Evolutionary conservation across 2,888 invertebrate genomes (phyloP).

Genomic region (Lycaena phlaeas): DNA sequence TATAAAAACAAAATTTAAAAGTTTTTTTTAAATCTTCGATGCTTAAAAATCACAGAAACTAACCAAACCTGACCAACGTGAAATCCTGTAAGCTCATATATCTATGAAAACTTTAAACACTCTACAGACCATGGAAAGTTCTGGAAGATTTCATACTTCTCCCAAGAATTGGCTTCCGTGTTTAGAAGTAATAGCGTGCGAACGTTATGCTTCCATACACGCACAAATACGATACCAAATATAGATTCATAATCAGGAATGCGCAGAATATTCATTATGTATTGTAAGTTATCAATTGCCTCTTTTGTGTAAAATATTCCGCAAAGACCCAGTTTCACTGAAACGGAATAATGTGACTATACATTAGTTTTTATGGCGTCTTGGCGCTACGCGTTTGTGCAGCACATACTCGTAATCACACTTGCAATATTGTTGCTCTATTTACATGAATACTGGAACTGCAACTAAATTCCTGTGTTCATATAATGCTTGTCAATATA

Average conservation of each 20-base stretch:
- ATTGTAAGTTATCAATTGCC: constrained; percentile 14
- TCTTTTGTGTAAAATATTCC: constrained; percentile 7
- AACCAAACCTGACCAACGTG: too few species aligned
- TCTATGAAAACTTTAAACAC: too few species aligned
- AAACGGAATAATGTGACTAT: constrained; percentile 15
- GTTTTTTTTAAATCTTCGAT: too few species aligned
- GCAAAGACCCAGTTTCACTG: constrained; percentile 14
- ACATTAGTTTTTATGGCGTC: constrained; percentile 12
- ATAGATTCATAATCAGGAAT: not conserved
- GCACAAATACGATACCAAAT: not conserved
- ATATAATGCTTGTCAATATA: too few species aligned
- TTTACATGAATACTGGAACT: too few species aligned
- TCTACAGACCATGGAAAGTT: too few species aligned
- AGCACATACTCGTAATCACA: constrained; percentile 1
- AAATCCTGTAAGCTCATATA: too few species aligned
- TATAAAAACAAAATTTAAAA: too few species aligned
- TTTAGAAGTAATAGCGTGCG: constrained; percentile 1
- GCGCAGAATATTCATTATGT: constrained; percentile 12
- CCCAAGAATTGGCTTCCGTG: constrained; percentile 4
- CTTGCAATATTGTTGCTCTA: not conserved
- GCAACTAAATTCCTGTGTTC: too few species aligned
- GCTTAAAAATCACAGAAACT: too few species aligned
- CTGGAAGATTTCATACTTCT: not conserved
- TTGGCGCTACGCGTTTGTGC: constrained; percentile 7
- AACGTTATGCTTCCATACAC: constrained; percentile 1